These are phyloP conservation scores for Cantharis flavilabris DNA, from an alignment of 2,888 invertebrate genomes.

Conservation along the genomic window DNA sequence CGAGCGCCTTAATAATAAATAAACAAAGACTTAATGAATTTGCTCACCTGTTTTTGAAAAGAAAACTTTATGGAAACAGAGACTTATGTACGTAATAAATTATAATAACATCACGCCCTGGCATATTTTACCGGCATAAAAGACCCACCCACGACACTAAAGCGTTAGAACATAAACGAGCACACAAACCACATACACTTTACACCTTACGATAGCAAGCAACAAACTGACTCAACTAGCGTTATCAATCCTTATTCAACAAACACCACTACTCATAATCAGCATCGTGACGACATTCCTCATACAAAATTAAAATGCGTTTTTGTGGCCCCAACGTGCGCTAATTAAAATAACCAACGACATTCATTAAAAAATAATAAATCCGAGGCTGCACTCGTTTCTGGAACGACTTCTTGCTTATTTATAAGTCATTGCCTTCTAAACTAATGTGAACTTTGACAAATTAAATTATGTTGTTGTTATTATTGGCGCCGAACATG, in stretches of 20 bases:
- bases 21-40: constrained; percentile 18
- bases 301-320: neutral
- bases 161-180: neutral
- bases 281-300: constrained; percentile 22
- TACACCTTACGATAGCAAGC: constrained; percentile 9
- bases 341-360: neutral
- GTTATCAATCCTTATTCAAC: constrained; percentile 24
- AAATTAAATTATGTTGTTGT: constrained; percentile 19
- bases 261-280: constrained; percentile 19
- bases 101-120: constrained; percentile 6
- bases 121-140: neutral
- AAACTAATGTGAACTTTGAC: constrained; percentile 24
- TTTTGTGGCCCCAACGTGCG: neutral
- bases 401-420: neutral
- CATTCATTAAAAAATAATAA: neutral
- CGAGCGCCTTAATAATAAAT: constrained; percentile 9
- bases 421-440: constrained; percentile 25
- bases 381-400: neutral
- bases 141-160: neutral
- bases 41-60: constrained; percentile 15
- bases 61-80: constrained; percentile 6
- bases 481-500: constrained; percentile 2
- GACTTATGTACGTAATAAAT: constrained; percentile 3
- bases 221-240: constrained; percentile 26
- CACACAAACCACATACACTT: constrained; percentile 12